Base-by-base conservation (phyloP, 2,113 vertebrate species). In the Serinus canaria region DNA sequence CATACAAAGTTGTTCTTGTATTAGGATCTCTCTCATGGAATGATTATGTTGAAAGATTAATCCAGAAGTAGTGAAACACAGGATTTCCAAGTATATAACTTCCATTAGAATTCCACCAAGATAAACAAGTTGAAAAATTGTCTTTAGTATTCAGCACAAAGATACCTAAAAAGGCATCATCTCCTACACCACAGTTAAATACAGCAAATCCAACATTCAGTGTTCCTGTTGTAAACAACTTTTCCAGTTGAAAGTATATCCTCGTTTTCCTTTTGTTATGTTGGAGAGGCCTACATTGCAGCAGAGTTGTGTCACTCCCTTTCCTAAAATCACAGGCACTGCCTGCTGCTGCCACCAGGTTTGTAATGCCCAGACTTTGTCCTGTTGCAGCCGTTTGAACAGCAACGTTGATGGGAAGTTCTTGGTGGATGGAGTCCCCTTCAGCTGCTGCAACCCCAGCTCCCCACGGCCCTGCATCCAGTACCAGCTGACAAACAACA, bases 391-490 rank as follows among this genome's bases (percentile, higher is more conserved):
- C 83, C 98, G 98, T 18, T 84, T 99, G 8, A 98, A 98, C 85
- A 99, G 98, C 85, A 99, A 99, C 0, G 92, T 99, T 27, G 98
- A 98, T 39, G 98, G 98, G 6, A 99, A 97, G 94, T 99, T 98
- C 95, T 92, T 99, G 96, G 94, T 98, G 96, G 98, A 98, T 9
- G 98, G 98, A 7, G 98, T 99, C 3, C 98, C 98, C 62, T 99
- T 99, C 97, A 99, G 98, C 97, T 99, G 98, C 97, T 99, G 98
- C 93, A 99, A 99, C 88, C 92, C 97, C 12, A 97, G 97, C 96
- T 99, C 98, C 6, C 98, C 98, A 0, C 97, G 98, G 75, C 98
- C 98, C 74, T 99, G 98, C 78, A 99, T 99, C 94, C 98, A 99
- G 95, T 97, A 98, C 88, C 98, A 98, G 84, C 96, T 99, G 90